Conservation (phyloP, 1,140 invertebrate species). For the Hydropsyche tenuis region DNA sequence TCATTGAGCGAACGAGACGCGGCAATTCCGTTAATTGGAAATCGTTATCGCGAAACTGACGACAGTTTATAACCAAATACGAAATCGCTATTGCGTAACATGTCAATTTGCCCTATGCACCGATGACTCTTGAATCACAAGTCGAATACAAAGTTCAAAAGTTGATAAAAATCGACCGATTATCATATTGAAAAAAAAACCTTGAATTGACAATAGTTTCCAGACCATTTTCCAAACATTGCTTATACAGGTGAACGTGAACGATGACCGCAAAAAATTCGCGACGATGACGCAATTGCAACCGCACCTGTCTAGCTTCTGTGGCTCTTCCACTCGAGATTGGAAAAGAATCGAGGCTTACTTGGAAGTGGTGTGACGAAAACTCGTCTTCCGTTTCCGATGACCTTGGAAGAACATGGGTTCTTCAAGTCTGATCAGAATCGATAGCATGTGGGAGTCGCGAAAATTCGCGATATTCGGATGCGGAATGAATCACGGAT, state of each 20-base stretch:
- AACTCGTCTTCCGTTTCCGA: constrained; percentile 9
- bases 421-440: not conserved
- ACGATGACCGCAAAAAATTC: constrained; percentile 16
- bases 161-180: not conserved
- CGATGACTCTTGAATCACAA: too few species aligned
- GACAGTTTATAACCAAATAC: too few species aligned
- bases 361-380: not conserved
- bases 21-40: too few species aligned
- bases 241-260: not conserved
- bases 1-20: too few species aligned
- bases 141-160: not conserved
- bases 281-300: constrained; percentile 9
- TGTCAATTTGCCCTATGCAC: too few species aligned
- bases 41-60: too few species aligned
- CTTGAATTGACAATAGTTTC: not conserved
- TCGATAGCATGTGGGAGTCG: not conserved
- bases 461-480: not conserved
- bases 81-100: too few species aligned
- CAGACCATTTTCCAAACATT: not conserved
- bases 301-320: not conserved
- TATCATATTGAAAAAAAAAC: not conserved
- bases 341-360: not conserved
- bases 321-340: not conserved
- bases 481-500: not conserved
- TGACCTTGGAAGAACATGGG: not conserved